A percentile compares a stretch with the other conserved stretches of the same genome.
Conservation (phyloP, 2,888 invertebrate genomes). For the Pelosia muscerda region DNA sequence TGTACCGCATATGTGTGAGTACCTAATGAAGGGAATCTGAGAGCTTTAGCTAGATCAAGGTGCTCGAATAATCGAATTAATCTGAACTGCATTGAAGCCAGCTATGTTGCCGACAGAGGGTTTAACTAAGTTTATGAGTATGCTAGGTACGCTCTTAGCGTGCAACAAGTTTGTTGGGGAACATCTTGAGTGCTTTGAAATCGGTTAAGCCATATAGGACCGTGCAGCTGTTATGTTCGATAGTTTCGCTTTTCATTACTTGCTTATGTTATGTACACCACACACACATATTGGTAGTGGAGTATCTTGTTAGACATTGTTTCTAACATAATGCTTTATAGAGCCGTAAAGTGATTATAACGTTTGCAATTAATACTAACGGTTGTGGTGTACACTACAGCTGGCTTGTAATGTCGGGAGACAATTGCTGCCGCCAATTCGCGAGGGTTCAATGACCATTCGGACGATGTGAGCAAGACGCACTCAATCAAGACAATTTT, state of each 20-base stretch:
- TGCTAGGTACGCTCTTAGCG: constrained; percentile 78
- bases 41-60: constrained; percentile 79
- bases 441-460: constrained; percentile 76
- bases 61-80: constrained; percentile 85
- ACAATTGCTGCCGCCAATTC: constrained; percentile 77
- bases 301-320: constrained; percentile 31
- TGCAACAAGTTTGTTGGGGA: constrained; percentile 84
- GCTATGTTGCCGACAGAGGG: constrained; percentile 78
- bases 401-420: constrained; percentile 67
- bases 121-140: constrained; percentile 85
- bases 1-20: constrained; percentile 55
- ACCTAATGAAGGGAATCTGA: constrained; percentile 76
- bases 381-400: constrained; percentile 66
- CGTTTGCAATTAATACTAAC: constrained; percentile 74
- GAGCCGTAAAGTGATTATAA: constrained; percentile 69
- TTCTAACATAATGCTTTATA: constrained; percentile 53
- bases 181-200: constrained; percentile 83
- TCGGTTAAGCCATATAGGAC: constrained; percentile 74
- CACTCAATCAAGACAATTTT: constrained; percentile 54
- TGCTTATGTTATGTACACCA: no score
- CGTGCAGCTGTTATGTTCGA: constrained; percentile 58
- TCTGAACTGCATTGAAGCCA: constrained; percentile 78
- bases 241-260: constrained; percentile 58
- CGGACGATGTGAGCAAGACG: constrained; percentile 57
- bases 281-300: constrained; percentile 17